phyloP scores from a whole-genome alignment of 2,113 vertebrate genomes.

The Oreochromis niloticus region DNA sequence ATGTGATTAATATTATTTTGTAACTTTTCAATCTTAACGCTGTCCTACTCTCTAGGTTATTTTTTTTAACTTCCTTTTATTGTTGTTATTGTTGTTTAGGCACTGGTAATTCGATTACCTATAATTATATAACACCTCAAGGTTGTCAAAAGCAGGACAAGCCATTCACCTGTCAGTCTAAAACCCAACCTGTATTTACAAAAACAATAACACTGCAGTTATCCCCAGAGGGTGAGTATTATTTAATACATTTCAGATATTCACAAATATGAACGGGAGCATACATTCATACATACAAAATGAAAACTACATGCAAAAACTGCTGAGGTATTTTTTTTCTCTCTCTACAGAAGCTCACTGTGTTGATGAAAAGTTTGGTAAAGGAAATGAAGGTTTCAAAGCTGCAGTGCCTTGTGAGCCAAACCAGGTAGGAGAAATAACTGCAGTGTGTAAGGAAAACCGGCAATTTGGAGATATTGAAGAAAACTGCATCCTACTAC shows the following conservation, averaged over 20 bases:
- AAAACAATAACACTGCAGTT: background rate
- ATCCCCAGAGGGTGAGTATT: background rate
- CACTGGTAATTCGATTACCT: background rate
- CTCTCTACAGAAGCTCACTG: background rate
- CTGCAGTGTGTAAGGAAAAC: background rate
- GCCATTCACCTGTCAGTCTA: background rate
- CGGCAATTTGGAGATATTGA: background rate
- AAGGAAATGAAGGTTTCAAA: fast-evolving
- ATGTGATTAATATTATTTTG: background rate
- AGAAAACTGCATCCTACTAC: background rate
- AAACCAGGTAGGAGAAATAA: background rate
- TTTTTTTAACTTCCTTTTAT: background rate
- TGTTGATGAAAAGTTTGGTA: background rate
- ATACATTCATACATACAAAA: background rate
- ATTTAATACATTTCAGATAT: background rate
- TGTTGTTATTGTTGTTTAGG: background rate
- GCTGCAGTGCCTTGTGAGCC: background rate
- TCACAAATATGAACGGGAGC: background rate
- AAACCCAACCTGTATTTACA: fast-evolving
- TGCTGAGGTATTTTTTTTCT: background rate
- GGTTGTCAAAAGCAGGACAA: background rate
- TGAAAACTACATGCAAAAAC: no score
- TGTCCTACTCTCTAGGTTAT: background rate
- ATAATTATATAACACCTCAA: background rate
- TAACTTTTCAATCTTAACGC: background rate